Evolutionary conservation across 1,140 invertebrate species (phyloP).

Genomic region (Drosophila leontia): DNA sequence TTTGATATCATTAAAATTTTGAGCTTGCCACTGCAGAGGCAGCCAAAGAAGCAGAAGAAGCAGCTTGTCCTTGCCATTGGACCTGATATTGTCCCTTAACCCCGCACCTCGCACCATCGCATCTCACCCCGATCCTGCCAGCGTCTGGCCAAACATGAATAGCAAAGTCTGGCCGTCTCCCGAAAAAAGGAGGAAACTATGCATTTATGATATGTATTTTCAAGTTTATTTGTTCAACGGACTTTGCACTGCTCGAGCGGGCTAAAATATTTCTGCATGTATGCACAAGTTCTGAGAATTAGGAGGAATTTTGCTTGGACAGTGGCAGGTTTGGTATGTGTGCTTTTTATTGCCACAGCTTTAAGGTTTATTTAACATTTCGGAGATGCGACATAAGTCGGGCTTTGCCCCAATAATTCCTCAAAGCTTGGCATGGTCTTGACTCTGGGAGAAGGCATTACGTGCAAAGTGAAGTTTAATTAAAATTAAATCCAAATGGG

Average conservation of each 20-base stretch:
- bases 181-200: conserved; percentile 39
- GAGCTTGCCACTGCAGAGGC: conserved; percentile 55
- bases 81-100: conserved; percentile 40
- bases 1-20: conserved; percentile 77
- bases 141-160: conserved; percentile 60
- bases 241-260: conserved; percentile 41
- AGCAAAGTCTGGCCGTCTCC: conserved; percentile 35
- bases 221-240: conserved; percentile 67
- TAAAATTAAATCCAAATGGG: conserved; percentile 62
- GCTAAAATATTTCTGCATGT: conserved; percentile 55
- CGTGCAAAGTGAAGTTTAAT: conserved; percentile 46
- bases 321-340: background rate
- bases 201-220: conserved; percentile 55
- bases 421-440: background rate
- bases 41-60: conserved; percentile 36
- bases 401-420: conserved; percentile 8
- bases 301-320: conserved; percentile 12
- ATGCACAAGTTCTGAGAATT: conserved; percentile 33
- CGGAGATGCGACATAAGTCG: conserved; percentile 5
- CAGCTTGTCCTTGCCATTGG: conserved; percentile 68
- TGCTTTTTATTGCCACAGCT: conserved; percentile 6
- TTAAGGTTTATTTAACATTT: conserved; percentile 30
- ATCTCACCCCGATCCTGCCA: conserved; percentile 18
- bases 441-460: conserved; percentile 8
- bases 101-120: background rate